Evolutionary conservation across 2,797 vertebrate genomes (phyloP).

Genomic region (Lepus oiostolus): DNA sequence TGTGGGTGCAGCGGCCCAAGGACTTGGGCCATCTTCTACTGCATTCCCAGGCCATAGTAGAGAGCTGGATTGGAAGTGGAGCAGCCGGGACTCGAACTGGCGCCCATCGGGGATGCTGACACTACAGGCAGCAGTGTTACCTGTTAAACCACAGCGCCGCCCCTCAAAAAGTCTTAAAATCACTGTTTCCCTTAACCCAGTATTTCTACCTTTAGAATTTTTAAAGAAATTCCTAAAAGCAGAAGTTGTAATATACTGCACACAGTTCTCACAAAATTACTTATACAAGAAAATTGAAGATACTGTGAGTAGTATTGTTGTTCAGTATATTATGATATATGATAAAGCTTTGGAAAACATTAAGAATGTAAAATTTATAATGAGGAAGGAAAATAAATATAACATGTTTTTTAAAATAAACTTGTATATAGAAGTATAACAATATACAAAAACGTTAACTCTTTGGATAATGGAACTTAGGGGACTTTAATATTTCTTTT

Average conservation of each 20-base stretch:
- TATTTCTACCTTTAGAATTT: constrained; percentile 47
- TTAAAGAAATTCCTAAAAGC: constrained; percentile 32
- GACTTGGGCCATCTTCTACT: no score
- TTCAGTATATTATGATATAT: not conserved
- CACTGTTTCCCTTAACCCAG: not conserved
- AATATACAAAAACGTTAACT: constrained; percentile 37
- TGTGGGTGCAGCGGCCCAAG: no score
- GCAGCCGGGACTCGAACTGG: no score
- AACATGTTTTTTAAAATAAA: constrained; percentile 10
- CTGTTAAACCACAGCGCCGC: no score
- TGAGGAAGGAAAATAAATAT: constrained; percentile 35
- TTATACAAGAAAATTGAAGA: constrained; percentile 3
- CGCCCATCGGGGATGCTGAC: no score
- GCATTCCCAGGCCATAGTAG: no score
- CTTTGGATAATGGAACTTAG: not conserved
- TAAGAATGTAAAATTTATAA: constrained; percentile 19
- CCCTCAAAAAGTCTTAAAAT: constrained; percentile 34
- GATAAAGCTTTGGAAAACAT: constrained; percentile 4
- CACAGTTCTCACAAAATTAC: constrained; percentile 19
- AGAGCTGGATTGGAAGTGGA: no score
- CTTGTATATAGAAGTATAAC: constrained; percentile 1
- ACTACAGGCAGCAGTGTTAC: no score
- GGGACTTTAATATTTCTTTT: constrained; percentile 28
- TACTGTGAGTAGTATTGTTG: not conserved
- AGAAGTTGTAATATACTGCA: not conserved